A percentile compares a stretch with the other conserved stretches of the same genome.
Evolutionary conservation across 2,113 vertebrate genomes (phyloP).

Genomic region (Scalopus aquaticus): DNA sequence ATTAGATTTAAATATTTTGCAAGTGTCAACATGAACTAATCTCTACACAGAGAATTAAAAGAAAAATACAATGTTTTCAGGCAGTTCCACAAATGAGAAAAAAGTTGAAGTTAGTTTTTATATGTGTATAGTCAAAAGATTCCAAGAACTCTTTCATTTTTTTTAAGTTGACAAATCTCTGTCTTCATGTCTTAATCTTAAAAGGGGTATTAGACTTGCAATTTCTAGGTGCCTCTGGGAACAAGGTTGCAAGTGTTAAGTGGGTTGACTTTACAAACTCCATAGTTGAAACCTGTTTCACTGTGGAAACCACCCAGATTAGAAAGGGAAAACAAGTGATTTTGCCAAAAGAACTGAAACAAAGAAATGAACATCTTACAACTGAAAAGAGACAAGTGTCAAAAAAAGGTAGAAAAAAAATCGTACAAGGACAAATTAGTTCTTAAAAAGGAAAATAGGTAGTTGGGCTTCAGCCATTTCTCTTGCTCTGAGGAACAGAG

Average conservation of each 20-base stretch:
- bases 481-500: not conserved
- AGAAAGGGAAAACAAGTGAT: not conserved
- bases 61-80: conserved; percentile 54
- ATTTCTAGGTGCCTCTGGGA: not conserved
- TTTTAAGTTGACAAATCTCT: not conserved
- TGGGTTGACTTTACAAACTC: not conserved
- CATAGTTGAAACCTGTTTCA: not conserved
- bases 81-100: conserved; percentile 53
- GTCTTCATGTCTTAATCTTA: not conserved
- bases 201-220: not conserved
- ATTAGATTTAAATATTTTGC: conserved; percentile 61
- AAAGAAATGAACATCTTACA: not conserved
- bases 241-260: not conserved
- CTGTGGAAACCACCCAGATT: not conserved
- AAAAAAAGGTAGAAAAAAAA: not conserved
- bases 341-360: not conserved
- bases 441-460: not conserved
- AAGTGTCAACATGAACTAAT: conserved; percentile 73
- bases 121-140: not conserved
- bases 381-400: not conserved
- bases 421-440: not conserved
- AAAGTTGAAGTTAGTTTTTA: not conserved
- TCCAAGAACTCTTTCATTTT: not conserved
- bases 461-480: not conserved
- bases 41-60: conserved; percentile 40